Base-by-base conservation (phyloP, 1,140 invertebrate genomes). In the Melanaphis sacchari region DNA sequence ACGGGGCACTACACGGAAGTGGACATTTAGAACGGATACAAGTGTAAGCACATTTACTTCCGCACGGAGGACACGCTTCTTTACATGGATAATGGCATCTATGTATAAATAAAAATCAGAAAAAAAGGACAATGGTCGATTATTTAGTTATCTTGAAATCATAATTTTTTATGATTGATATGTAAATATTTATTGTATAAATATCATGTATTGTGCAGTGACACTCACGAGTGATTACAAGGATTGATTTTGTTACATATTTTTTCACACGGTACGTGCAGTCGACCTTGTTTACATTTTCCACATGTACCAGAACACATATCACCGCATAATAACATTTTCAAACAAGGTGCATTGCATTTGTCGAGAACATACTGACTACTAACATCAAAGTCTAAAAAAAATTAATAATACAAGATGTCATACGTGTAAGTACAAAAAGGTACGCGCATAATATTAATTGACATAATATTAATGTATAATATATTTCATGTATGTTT, bases 11-110 rank as follows among this genome's bases (percentile, higher is more conserved):
- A 95, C 97, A 97, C 43, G 94, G 94, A 49, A 95, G 95, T 0
- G 94, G 94, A 94, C 97, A 97, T 93, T 94, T 95, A 59, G 95
- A 96, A 94, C 96, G 96, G 40, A 94, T 90, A 95, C 97, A 97
- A 87, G 94, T 95, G 88, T 96, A 96, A 93, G 96, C 94, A 94
- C 97, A 97, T 26, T 92, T 94, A 92, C 95, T 95, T 43, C 95
- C 95, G 94, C 97, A 97, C 6, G 97, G 97, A 38, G 96, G 96
- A 94, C 97, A 97, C 40, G 95, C 94, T 91, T 96, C 94, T 90
- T 96, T 95, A 94, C 97, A 97, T 0, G 96, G 96, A 81, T 96
- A 96, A 49, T 95, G 95, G 94, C 97, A 97, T 95, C 97, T 76
- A 36, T n/a, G n/a, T n/a, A 76, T 21, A 76, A n/a, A 31, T 66